Evolutionary conservation across 2,797 vertebrate genomes (phyloP).

Genomic region (Mallotus villosus): DNA sequence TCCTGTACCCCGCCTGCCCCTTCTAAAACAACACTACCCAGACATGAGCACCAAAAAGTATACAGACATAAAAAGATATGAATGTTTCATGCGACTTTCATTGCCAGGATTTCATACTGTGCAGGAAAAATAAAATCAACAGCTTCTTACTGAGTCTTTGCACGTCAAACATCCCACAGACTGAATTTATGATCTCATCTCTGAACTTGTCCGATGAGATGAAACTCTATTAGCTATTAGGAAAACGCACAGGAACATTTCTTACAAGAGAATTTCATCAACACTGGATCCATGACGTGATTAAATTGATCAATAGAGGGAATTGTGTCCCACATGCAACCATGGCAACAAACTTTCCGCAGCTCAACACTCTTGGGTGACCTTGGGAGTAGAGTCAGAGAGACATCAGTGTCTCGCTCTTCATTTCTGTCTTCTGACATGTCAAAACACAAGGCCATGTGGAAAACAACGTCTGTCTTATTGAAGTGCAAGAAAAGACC

Average conservation of each 20-base stretch:
- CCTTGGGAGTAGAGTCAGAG: slow-evolving; percentile 51
- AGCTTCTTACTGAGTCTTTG: too few species aligned
- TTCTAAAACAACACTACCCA: too few species aligned
- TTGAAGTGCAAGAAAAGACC: slow-evolving; percentile 47
- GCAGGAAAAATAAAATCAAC: too few species aligned
- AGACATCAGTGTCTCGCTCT: slow-evolving; percentile 39
- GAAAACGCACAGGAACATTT: background rate
- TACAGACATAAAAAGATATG: too few species aligned
- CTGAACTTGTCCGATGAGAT: background rate
- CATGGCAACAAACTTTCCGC: slow-evolving; percentile 54
- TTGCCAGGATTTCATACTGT: too few species aligned
- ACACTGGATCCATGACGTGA: slow-evolving; percentile 28
- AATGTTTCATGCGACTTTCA: too few species aligned
- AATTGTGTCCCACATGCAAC: slow-evolving; percentile 39
- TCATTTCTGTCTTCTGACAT: slow-evolving; percentile 45
- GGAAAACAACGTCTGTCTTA: slow-evolving; percentile 47
- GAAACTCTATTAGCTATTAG: background rate
- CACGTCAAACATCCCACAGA: too few species aligned
- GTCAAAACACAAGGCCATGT: slow-evolving; percentile 46
- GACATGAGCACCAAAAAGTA: too few species aligned
- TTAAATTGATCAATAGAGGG: slow-evolving; percentile 36
- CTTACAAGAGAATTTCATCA: background rate
- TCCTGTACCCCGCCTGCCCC: too few species aligned
- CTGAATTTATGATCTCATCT: too few species aligned
- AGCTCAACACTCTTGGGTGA: slow-evolving; percentile 46